Evolutionary conservation across 2,797 vertebrate species (phyloP), one percentile per base, ranked within the genome.

Genomic region (Oreochromis grahami): DNA sequence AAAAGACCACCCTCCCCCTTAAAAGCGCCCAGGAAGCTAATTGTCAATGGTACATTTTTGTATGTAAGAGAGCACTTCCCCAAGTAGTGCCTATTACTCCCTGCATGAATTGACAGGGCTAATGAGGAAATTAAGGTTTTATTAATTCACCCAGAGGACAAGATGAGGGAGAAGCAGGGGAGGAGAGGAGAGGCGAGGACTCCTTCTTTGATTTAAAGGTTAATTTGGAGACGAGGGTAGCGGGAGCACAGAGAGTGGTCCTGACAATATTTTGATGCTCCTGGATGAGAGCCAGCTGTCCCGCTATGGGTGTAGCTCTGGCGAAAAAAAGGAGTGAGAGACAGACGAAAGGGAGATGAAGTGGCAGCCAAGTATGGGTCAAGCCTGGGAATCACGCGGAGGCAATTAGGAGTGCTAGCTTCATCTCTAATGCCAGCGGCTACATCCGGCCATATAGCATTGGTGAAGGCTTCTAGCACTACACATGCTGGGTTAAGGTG

Each of bases 81-180:
- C 86, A 84, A 93, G 86, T 90, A 90, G 78, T 78, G 84, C 87
- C 92, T 90, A 90, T 94, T 94, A 94, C 87, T 93, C 90, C 83
- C 91, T 90, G 90, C 93, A 91, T 93, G 91, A 95, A 93, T 90
- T 94, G 92, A 96, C 90, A 92, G 86, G 87, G 91, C 93, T 96
- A 96, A 96, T 94, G 93, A 95, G 94, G 91, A 95, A 96, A 96
- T 96, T 90, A 96, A 90, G 91, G 82, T 93, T 94, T 93, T 93
- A 96, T 95, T 95, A 95, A 95, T 95, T 95, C 90, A 90, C 92
- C 94, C 93, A 86, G 87, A 93, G 93, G 91, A 94, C 88, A 89
- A 88, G 83, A 92, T 74, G 91, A 87, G 90, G 88, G 72, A 87
- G 88, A 93, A 36, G 58, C 82, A 86, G 92, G 80, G 84, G 89